Conservation (phyloP, 2,888 invertebrate genomes). For the Tipula vernalis region DNA sequence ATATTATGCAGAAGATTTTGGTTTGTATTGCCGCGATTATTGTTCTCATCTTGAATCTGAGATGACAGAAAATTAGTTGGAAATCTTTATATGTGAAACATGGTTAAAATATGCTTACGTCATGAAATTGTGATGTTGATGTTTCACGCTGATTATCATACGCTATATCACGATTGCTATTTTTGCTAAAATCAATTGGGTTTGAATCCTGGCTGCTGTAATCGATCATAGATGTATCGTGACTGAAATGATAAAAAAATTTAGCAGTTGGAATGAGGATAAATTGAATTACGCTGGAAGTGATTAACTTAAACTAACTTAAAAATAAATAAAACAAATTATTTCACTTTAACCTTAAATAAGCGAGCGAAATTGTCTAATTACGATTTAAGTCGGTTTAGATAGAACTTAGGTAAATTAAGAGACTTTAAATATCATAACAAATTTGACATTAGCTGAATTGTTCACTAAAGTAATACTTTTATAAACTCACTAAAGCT, state of each 20-base stretch:
- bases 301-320: too few species aligned
- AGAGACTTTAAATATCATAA: too few species aligned
- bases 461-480: too few species aligned
- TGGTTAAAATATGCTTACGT: neutral
- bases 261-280: neutral
- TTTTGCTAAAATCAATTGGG: conserved; percentile 41
- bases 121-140: neutral
- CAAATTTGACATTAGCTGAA: too few species aligned
- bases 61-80: neutral
- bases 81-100: neutral
- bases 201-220: conserved; percentile 33
- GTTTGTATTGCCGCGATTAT: conserved; percentile 26
- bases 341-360: too few species aligned
- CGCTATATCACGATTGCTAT: conserved; percentile 12
- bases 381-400: too few species aligned
- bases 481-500: too few species aligned
- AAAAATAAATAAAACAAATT: too few species aligned
- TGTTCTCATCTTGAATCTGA: conserved; percentile 27
- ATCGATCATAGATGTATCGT: conserved; percentile 30
- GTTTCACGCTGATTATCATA: neutral
- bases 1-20: conserved; percentile 19
- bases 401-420: too few species aligned
- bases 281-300: too few species aligned
- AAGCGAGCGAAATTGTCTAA: neutral
- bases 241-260: conserved; percentile 16